These are phyloP conservation scores for Carlito syrichta DNA, from an alignment of 2,113 vertebrate genomes.

Conservation along the genomic window DNA sequence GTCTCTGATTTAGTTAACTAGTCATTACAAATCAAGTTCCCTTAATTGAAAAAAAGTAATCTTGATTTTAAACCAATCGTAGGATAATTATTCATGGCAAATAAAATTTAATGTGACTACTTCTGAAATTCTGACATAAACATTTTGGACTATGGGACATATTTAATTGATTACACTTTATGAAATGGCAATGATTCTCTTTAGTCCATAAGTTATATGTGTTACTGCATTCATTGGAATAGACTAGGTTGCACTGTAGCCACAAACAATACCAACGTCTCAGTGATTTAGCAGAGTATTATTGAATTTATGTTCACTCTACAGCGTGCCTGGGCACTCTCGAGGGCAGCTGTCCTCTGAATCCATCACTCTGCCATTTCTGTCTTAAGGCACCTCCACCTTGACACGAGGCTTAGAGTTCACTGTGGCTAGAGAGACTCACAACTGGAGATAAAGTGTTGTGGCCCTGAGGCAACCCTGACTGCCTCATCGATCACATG, in stretches of 20 bases:
- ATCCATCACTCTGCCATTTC: background rate
- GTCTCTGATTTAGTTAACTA: background rate
- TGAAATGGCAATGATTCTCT: background rate
- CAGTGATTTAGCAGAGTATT: background rate
- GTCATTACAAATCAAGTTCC: background rate
- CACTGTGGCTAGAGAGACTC: background rate
- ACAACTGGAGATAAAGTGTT: rapidly evolving
- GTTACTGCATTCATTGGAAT: background rate
- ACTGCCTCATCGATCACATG: background rate
- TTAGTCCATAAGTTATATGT: background rate
- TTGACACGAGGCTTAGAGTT: background rate
- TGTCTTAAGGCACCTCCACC: background rate
- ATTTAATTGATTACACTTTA: background rate
- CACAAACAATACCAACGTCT: background rate
- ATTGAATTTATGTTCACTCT: background rate
- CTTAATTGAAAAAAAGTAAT: background rate
- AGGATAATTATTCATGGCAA: background rate
- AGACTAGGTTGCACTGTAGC: background rate
- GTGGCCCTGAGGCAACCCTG: background rate
- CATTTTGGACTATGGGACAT: background rate
- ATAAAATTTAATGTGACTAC: background rate
- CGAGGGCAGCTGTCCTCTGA: background rate
- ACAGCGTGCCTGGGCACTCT: background rate
- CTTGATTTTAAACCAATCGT: background rate
- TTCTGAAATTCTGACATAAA: background rate